Percentiles rank a stretch among this genome's conserved stretches.
Conservation (phyloP, 2,888 invertebrate species). For the Salticus scenicus region DNA sequence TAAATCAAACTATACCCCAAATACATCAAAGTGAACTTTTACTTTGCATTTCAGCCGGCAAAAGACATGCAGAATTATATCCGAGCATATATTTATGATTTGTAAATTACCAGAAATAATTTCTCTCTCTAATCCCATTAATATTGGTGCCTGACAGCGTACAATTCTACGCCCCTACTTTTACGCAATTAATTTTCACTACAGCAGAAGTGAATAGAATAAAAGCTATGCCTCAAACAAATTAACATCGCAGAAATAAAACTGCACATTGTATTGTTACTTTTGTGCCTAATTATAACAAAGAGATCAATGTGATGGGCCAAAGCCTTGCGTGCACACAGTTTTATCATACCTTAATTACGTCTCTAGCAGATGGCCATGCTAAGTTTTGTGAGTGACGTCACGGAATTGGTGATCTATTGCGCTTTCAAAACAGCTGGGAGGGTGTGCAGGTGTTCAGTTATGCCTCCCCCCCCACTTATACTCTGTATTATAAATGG, state of each 20-base stretch:
- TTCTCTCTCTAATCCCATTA: no score
- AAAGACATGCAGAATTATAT: no score
- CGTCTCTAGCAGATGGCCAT: constrained; percentile 44
- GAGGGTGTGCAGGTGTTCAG: constrained; percentile 44
- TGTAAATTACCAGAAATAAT: no score
- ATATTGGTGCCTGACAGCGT: no score
- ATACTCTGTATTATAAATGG: neutral
- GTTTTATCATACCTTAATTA: constrained; percentile 40
- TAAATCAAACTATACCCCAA: no score
- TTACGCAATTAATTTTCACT: constrained; percentile 13
- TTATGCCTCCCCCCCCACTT: neutral
- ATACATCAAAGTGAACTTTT: no score
- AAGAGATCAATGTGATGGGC: neutral
- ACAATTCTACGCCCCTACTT: neutral
- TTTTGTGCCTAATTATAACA: neutral
- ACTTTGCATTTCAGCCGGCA: no score
- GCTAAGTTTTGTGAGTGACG: constrained; percentile 38
- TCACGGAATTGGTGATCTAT: constrained; percentile 60
- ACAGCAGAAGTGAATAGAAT: neutral
- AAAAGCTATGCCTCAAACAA: neutral
- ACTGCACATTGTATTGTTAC: neutral
- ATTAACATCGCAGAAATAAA: neutral
- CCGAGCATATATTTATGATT: no score
- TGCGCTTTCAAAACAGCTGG: constrained; percentile 55
- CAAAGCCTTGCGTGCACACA: constrained; percentile 10